Conservation (phyloP, 2,113 vertebrate species). For the Chunga burmeisteri region DNA sequence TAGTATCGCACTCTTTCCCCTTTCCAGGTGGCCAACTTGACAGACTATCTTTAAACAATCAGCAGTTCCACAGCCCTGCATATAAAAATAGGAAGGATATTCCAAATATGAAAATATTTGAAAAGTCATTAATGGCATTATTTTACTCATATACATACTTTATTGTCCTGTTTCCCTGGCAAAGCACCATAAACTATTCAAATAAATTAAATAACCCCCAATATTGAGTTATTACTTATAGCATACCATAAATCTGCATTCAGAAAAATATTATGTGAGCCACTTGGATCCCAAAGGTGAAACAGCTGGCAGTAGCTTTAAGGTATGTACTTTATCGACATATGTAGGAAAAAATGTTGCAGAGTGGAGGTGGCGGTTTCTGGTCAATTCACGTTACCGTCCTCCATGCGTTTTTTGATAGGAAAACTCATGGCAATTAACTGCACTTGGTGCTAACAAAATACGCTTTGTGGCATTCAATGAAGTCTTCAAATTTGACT, state of each 20-base stretch:
- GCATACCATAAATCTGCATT: neutral
- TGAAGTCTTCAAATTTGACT: neutral
- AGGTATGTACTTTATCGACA: neutral
- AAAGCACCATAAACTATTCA: neutral
- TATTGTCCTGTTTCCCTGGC: neutral
- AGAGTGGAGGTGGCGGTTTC: fast-evolving
- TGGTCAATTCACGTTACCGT: neutral
- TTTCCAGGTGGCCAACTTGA: slow-evolving; percentile 91
- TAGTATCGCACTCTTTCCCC: slow-evolving; percentile 88
- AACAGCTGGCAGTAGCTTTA: neutral
- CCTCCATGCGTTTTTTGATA: neutral
- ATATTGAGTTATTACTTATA: neutral
- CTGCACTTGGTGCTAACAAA: neutral
- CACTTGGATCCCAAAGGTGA: neutral
- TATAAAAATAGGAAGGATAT: neutral
- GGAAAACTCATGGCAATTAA: neutral
- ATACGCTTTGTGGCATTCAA: neutral
- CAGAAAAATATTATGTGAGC: neutral
- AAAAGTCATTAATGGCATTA: neutral
- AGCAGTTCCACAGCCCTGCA: slow-evolving; percentile 84
- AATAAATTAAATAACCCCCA: neutral
- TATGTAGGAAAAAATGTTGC: neutral
- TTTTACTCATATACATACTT: neutral
- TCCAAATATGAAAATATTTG: neutral
- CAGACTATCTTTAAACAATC: slow-evolving; percentile 87